Conservation (phyloP, 2,797 vertebrate species). For the Melanotaenia boesemani region DNA sequence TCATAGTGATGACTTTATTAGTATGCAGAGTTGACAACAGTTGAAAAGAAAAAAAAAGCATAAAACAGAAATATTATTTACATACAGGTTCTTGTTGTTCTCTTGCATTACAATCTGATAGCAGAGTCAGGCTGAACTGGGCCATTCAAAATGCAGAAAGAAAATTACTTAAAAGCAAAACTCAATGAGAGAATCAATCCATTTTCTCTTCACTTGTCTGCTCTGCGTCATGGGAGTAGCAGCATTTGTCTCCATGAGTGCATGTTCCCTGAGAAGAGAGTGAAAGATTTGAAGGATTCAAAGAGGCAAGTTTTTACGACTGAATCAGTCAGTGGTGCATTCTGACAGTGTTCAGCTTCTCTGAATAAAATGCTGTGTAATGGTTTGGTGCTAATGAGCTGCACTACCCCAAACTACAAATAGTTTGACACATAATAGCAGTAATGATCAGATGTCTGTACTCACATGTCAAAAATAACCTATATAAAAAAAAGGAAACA, state of each 20-base stretch:
- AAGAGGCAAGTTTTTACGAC: neutral
- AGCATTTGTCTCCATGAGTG: slow-evolving; percentile 81
- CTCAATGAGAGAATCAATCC: slow-evolving; percentile 36
- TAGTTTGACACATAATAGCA: neutral
- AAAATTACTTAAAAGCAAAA: slow-evolving; percentile 7
- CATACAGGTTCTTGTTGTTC: neutral
- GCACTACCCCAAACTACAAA: neutral
- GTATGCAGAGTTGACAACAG: neutral
- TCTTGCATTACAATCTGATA: neutral
- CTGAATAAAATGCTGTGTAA: neutral
- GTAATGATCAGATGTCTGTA: neutral
- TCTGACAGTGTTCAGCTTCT: neutral
- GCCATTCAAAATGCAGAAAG: slow-evolving; percentile 15
- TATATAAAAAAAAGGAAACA: no score
- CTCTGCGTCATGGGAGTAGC: slow-evolving; percentile 84
- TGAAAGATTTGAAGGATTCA: neutral
- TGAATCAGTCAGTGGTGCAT: neutral
- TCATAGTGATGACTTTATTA: slow-evolving; percentile 59
- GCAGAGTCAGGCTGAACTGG: neutral
- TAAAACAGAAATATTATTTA: slow-evolving; percentile 12
- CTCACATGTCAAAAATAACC: neutral
- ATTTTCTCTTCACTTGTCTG: slow-evolving; percentile 44
- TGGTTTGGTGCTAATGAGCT: neutral
- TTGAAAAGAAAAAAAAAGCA: neutral
- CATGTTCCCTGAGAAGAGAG: slow-evolving; percentile 82